Base-by-base conservation (phyloP, 2,797 vertebrate species). In the Orestias chungarensis region DNA sequence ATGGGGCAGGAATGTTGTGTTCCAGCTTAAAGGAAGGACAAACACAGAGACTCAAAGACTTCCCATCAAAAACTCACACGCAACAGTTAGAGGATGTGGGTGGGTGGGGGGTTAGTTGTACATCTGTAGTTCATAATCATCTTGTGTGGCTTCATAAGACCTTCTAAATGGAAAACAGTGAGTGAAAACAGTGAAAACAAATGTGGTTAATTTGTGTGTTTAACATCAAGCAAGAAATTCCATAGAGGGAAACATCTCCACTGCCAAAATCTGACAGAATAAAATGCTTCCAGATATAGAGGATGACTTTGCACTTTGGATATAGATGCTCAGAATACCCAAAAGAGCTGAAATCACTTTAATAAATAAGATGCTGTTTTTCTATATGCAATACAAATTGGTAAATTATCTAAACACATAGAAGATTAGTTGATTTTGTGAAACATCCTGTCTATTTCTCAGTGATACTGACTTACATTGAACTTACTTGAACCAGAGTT, bases 61-160 rank as follows among this genome's bases (percentile, higher is more conserved):
- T 33, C 29, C 54, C 29, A 57, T 57, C 29, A 29, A 6, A 57
- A 33, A 18, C 66, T 61, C 64, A 64, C 70, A 80, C 33, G 52
- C 64, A 42, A 64, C 49, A 55, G 70, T 55, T 38, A 62, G 70
- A 81, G 70, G 74, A 72, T 59, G 55, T 33, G 65, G 71, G 46
- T 70, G 67, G 57, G 67, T 0, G n/a, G 27, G 49, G 57, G 64
- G 79, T 85, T 84, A 75, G 81, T 88, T 78, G 84, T 88, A 88
- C 79, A 80, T 82, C 86, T 88, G 82, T 88, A 79, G 75, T 88
- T 88, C 79, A 87, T 88, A 90, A 89, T 86, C 84, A 85, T 46
- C 74, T 70, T 69, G 82, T 8, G 31, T 74, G 82, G 78, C 78
- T 88, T 83, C 83, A 75, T 76, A 76, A 82, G 75, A 42, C 35